Evolutionary conservation across 1,140 invertebrate species (phyloP).

Genomic region (Stegodyphus dumicola): DNA sequence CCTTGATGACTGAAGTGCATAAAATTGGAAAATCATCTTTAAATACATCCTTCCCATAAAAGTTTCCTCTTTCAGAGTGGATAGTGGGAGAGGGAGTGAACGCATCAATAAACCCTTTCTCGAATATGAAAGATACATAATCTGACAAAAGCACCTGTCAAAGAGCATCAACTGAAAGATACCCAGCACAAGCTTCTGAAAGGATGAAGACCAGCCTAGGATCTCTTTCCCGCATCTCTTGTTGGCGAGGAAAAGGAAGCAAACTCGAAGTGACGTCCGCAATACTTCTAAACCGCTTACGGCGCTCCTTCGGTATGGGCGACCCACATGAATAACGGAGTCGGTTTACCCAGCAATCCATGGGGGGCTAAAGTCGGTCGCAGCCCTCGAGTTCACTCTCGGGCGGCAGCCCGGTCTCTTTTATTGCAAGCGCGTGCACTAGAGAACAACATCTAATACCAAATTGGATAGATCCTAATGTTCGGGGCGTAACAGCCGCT

Average conservation of each 20-base stretch:
- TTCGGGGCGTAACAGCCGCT: neutral
- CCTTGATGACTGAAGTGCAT: too few relatives aligned
- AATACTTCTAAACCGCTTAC: constrained; percentile 40
- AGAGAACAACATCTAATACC: constrained; percentile 1
- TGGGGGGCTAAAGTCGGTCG: neutral
- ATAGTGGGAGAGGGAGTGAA: too few relatives aligned
- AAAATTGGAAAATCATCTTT: too few relatives aligned
- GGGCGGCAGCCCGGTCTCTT: too few relatives aligned
- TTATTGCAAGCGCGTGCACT: too few relatives aligned
- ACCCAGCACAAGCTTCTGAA: neutral
- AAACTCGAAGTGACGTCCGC: constrained; percentile 33
- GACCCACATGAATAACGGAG: constrained; percentile 35
- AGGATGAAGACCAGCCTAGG: too few relatives aligned
- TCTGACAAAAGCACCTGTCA: constrained; percentile 45
- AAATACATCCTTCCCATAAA: too few relatives aligned
- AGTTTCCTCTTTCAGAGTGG: too few relatives aligned
- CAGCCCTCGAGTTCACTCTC: too few relatives aligned
- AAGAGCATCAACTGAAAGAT: constrained; percentile 5
- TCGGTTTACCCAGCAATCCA: constrained; percentile 54
- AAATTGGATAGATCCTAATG: constrained; percentile 53
- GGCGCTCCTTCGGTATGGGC: neutral
- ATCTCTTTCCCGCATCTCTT: neutral
- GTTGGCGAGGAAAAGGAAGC: constrained; percentile 12
- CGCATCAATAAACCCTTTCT: neutral
- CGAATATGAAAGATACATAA: constrained; percentile 39